Evolutionary conservation across 1,140 invertebrate genomes (phyloP).

Genomic region (Drosophila subpulchrella): DNA sequence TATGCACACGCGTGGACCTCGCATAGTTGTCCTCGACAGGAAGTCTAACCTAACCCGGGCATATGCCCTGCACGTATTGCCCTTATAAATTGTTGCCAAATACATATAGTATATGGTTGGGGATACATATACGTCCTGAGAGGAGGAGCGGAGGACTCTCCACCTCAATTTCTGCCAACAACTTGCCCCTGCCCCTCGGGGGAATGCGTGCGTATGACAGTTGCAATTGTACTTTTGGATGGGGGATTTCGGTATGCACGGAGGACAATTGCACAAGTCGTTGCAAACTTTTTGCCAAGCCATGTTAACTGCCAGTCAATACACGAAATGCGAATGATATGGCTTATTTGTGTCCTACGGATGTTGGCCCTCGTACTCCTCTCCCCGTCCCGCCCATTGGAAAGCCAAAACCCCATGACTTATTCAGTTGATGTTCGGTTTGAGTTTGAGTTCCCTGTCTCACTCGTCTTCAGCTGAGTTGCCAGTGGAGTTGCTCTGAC

Average conservation of each 20-base stretch:
- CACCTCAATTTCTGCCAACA: constrained; percentile 29
- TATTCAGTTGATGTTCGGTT: constrained; percentile 70
- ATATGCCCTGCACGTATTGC: constrained; percentile 80
- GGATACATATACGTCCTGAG: constrained; percentile 1
- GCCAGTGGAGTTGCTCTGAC: constrained; percentile 26
- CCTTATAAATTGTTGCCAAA: constrained; percentile 80
- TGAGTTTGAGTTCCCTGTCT: constrained; percentile 11
- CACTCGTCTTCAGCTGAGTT: not conserved
- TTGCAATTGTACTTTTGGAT: constrained; percentile 63
- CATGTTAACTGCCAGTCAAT: constrained; percentile 81
- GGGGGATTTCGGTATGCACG: constrained; percentile 66
- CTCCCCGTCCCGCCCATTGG: constrained; percentile 4
- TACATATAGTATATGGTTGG: constrained; percentile 36
- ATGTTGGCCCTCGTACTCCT: constrained; percentile 27
- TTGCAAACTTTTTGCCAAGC: constrained; percentile 69
- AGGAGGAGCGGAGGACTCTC: constrained; percentile 14
- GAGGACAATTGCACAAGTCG: constrained; percentile 71
- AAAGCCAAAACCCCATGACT: constrained; percentile 75
- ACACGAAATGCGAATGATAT: constrained; percentile 76
- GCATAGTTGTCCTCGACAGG: constrained; percentile 78
- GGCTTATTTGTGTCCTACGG: constrained; percentile 67
- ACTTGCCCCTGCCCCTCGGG: not conserved
- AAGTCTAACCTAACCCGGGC: constrained; percentile 66
- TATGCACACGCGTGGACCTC: constrained; percentile 79
- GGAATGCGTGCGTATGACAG: constrained; percentile 60